Percentiles rank a stretch among this genome's conserved stretches.
Evolutionary conservation across 2,888 invertebrate genomes (phyloP).

Genomic region (Arctia plantaginis): DNA sequence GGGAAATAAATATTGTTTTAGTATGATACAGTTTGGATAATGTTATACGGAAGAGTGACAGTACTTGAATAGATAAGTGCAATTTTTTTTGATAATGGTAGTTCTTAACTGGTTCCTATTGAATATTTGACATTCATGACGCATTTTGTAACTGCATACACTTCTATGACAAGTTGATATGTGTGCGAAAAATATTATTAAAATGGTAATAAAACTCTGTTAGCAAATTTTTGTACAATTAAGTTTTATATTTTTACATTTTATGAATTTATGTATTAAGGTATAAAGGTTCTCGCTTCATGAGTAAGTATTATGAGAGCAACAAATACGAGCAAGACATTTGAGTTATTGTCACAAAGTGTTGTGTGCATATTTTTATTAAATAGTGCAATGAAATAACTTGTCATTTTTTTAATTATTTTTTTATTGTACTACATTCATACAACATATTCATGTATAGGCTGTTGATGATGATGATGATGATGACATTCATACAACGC

Average conservation of each 20-base stretch:
- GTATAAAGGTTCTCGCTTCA: not conserved
- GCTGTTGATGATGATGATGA: too few relatives aligned
- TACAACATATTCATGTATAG: too few relatives aligned
- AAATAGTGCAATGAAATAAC: too few relatives aligned
- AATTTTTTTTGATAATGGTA: conserved; percentile 32
- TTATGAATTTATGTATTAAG: not conserved
- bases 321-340: conserved; percentile 18
- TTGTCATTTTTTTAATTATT: too few relatives aligned
- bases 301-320: not conserved
- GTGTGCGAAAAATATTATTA: conserved; percentile 28
- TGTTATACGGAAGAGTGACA: conserved; percentile 32
- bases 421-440: too few relatives aligned
- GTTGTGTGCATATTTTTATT: too few relatives aligned
- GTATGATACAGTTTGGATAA: conserved; percentile 7
- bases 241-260: not conserved
- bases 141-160: conserved; percentile 23
- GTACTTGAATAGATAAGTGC: conserved; percentile 36
- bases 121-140: conserved; percentile 20
- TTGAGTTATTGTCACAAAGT: too few relatives aligned
- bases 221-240: not conserved
- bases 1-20: conserved; percentile 25
- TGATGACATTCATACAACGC: too few relatives aligned
- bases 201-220: not conserved
- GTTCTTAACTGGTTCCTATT: conserved; percentile 24
- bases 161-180: not conserved